Percentiles rank a stretch among this genome's conserved stretches.
These are phyloP conservation scores for Chrysocyon brachyurus DNA, from an alignment of 2,797 vertebrate species.

Conservation along the genomic window DNA sequence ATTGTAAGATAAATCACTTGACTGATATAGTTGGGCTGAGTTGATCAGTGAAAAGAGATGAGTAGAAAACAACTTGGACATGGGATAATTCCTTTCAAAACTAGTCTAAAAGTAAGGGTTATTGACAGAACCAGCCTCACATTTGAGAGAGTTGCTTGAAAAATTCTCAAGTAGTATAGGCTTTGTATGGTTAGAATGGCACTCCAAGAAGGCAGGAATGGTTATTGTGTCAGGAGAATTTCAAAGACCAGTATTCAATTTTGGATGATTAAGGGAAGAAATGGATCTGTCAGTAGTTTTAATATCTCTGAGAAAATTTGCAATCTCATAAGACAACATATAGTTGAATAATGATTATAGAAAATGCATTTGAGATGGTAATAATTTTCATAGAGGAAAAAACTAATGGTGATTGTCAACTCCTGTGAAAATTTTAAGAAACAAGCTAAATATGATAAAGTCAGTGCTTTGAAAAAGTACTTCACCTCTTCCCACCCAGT, in stretches of 20 bases:
- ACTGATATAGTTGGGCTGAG: background rate
- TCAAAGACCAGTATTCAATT: background rate
- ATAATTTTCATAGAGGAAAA: background rate
- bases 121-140: background rate
- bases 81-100: background rate
- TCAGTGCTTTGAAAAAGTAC: background rate
- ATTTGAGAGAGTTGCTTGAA: background rate
- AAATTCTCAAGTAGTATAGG: background rate
- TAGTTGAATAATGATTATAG: background rate
- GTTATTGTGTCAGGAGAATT: background rate
- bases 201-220: background rate
- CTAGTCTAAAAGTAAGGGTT: background rate
- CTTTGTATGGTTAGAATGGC: background rate
- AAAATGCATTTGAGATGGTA: background rate
- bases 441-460: background rate
- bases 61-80: background rate
- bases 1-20: background rate
- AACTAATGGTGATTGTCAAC: background rate
- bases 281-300: background rate
- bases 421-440: background rate
- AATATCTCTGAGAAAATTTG: background rate
- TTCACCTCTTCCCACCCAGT: background rate
- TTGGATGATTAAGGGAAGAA: background rate
- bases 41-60: background rate
- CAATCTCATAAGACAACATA: background rate